phyloP scores from a whole-genome alignment of 2,888 invertebrate species.

The Syrphus vitripennis region DNA sequence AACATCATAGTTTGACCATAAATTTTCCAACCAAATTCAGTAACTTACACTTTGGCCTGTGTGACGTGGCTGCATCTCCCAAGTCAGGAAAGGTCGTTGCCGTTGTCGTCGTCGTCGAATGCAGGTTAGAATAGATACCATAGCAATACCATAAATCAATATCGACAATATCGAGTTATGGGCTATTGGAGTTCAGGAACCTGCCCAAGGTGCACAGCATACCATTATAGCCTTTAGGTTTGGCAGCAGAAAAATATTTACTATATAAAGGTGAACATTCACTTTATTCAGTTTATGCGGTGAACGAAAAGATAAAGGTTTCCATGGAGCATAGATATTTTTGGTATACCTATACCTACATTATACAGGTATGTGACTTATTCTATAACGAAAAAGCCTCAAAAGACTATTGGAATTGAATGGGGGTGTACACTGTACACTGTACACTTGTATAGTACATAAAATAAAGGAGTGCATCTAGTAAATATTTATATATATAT shows the following conservation, averaged over 20 bases:
- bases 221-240: not conserved
- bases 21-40: conserved; percentile 51
- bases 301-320: conserved; percentile 42
- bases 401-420: not conserved
- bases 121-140: conserved; percentile 57
- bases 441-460: too few relatives aligned
- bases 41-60: conserved; percentile 66
- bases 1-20: conserved; percentile 50
- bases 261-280: conserved; percentile 45
- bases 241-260: conserved; percentile 38
- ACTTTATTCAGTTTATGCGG: conserved; percentile 62
- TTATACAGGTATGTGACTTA: not conserved
- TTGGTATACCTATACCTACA: not conserved
- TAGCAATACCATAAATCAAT: conserved; percentile 59
- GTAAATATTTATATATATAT: not conserved
- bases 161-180: conserved; percentile 68
- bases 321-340: conserved; percentile 8
- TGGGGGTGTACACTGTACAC: not conserved
- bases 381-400: conserved; percentile 1
- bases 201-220: not conserved
- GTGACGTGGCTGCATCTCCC: conserved; percentile 24
- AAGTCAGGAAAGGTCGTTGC: conserved; percentile 28
- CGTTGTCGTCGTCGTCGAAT: conserved; percentile 7
- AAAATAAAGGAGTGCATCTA: conserved; percentile 20
- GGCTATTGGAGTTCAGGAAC: conserved; percentile 33